A percentile compares a stretch with the other conserved stretches of the same genome.
phyloP scores from a whole-genome alignment of 1,140 invertebrate species.

The Stegodyphus mimosarum region DNA sequence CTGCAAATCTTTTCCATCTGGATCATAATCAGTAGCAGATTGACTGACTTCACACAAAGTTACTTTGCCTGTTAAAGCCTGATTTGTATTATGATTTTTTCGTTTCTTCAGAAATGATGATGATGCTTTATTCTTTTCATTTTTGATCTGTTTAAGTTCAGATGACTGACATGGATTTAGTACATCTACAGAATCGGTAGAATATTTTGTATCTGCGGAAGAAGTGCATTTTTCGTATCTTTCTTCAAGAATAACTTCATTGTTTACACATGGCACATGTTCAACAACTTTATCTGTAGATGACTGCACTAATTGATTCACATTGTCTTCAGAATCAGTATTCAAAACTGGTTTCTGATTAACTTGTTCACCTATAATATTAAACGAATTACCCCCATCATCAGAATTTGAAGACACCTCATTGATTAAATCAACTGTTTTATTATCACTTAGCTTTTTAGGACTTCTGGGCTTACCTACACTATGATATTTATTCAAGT shows the following conservation, averaged over 20 bases:
- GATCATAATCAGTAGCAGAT: not conserved
- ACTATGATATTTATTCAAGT: no score
- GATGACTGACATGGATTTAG: slow-evolving; percentile 20
- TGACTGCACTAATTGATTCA: slow-evolving; percentile 20
- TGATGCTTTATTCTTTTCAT: not conserved
- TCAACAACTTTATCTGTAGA: slow-evolving; percentile 12
- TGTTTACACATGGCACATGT: not conserved
- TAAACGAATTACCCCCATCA: no score
- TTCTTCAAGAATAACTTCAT: not conserved
- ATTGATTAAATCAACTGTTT: no score
- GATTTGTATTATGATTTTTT: no score
- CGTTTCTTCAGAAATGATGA: slow-evolving; percentile 1
- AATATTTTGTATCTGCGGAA: slow-evolving; percentile 10
- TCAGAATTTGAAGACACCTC: no score
- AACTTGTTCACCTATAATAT: no score
- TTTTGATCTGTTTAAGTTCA: not conserved
- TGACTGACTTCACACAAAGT: slow-evolving; percentile 10
- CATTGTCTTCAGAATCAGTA: no score
- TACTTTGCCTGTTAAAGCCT: no score
- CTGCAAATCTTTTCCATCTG: not conserved
- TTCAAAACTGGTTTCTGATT: no score
- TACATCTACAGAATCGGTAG: not conserved
- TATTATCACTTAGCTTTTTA: no score
- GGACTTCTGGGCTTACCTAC: no score
- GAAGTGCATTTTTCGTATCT: slow-evolving; percentile 25